These are phyloP conservation scores for Antitype chi DNA, from an alignment of 2,888 invertebrate genomes.

Conservation along the genomic window DNA sequence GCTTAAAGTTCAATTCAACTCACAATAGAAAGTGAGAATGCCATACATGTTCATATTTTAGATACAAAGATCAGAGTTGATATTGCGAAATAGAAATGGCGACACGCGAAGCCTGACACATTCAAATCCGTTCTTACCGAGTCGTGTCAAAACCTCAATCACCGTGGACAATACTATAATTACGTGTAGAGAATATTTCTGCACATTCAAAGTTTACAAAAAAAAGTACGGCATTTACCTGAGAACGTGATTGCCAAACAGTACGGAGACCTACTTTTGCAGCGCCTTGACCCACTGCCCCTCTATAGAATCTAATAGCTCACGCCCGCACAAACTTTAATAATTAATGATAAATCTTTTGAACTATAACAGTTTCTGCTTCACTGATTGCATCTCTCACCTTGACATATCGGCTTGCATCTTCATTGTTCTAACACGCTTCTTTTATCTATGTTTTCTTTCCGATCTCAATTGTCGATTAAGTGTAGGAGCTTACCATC, in stretches of 20 bases:
- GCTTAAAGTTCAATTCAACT: constrained; percentile 45
- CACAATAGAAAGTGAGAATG: constrained; percentile 58
- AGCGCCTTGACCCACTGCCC: constrained; percentile 68
- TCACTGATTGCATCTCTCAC: constrained; percentile 49
- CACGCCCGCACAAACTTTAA: constrained; percentile 60
- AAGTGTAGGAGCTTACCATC: constrained; percentile 21
- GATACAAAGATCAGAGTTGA: constrained; percentile 64
- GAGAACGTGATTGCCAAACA: constrained; percentile 67
- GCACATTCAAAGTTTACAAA: constrained; percentile 58
- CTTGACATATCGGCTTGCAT: constrained; percentile 57
- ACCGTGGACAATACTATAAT: constrained; percentile 70
- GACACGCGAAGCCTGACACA: constrained; percentile 51
- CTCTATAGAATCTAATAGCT: constrained; percentile 65
- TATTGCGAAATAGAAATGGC: constrained; percentile 58
- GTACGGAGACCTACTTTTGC: constrained; percentile 66
- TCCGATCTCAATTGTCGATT: constrained; percentile 36
- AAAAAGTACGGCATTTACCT: constrained; percentile 64
- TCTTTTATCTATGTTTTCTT: constrained; percentile 30
- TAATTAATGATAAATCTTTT: constrained; percentile 61
- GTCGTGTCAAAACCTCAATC: constrained; percentile 70
- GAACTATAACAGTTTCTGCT: constrained; percentile 52
- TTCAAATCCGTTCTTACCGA: constrained; percentile 57
- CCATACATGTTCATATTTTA: constrained; percentile 52
- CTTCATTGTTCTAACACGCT: constrained; percentile 60
- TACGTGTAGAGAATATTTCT: constrained; percentile 63